These are phyloP conservation scores for Cephonodes hylas DNA, from an alignment of 2,888 invertebrate species.

Conservation along the genomic window DNA sequence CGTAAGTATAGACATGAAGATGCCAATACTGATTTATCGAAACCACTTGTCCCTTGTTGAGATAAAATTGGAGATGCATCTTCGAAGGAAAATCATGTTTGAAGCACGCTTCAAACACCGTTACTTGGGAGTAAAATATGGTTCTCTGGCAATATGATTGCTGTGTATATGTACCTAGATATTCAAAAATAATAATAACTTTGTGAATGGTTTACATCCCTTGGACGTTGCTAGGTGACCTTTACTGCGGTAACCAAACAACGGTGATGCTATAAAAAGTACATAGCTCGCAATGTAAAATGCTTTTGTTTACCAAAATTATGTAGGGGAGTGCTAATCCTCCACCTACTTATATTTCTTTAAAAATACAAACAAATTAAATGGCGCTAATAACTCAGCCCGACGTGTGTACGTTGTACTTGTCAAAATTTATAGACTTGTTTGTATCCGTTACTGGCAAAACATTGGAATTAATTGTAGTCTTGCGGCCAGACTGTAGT, in stretches of 20 bases:
- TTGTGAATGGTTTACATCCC: too few relatives aligned
- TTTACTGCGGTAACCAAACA: too few relatives aligned
- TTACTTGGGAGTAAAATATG: background rate
- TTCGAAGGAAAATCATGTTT: background rate
- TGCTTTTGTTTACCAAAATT: background rate
- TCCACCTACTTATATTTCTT: background rate
- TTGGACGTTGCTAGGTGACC: too few relatives aligned
- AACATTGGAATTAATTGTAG: constrained; percentile 7
- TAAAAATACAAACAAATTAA: background rate
- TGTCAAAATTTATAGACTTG: constrained; percentile 1
- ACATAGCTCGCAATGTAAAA: background rate
- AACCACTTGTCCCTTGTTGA: background rate
- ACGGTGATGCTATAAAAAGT: too few relatives aligned
- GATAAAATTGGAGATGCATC: background rate
- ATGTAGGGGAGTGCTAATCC: background rate
- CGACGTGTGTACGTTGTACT: background rate
- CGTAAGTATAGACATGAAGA: background rate
- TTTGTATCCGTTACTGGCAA: constrained; percentile 8
- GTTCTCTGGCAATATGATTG: too few relatives aligned
- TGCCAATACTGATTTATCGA: background rate
- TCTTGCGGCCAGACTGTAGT: background rate
- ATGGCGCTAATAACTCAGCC: background rate
- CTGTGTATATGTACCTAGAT: too few relatives aligned
- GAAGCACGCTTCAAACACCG: too few relatives aligned
- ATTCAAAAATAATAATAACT: too few relatives aligned